Evolutionary conservation across 1,140 invertebrate species (phyloP).

Genomic region (Drosophila guanche): DNA sequence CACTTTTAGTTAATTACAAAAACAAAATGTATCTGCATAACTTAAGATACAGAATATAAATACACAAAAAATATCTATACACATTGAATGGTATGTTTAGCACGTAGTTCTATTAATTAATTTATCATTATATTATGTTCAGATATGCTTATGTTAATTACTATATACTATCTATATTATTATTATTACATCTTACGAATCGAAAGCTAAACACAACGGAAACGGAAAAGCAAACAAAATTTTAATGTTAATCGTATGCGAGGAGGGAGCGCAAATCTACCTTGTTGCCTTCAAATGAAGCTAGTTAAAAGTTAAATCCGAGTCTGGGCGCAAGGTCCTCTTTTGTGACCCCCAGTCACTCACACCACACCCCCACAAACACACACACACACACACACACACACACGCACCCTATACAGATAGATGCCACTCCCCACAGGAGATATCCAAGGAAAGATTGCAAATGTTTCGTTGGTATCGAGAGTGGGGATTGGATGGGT

Average conservation of each 20-base stretch:
- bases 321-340: slow-evolving; percentile 32
- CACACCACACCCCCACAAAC: slow-evolving; percentile 32
- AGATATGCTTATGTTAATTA: slow-evolving; percentile 42
- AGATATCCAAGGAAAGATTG: slow-evolving; percentile 49
- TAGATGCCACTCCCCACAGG: slow-evolving; percentile 7
- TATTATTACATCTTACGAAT: slow-evolving; percentile 17
- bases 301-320: slow-evolving; percentile 71
- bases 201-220: slow-evolving; percentile 24
- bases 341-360: slow-evolving; percentile 28
- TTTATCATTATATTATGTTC: slow-evolving; percentile 62
- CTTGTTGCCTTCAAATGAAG: slow-evolving; percentile 84
- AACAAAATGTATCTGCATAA: slow-evolving; percentile 25
- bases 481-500: slow-evolving; percentile 3
- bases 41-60: slow-evolving; percentile 40
- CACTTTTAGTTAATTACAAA: slow-evolving; percentile 67
- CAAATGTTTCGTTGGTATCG: slow-evolving; percentile 62
- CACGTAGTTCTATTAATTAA: slow-evolving; percentile 66
- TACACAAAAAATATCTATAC: slow-evolving; percentile 29
- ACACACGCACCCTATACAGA: neutral
- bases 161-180: slow-evolving; percentile 19
- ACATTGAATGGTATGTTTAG: slow-evolving; percentile 72
- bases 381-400: slow-evolving; percentile 9
- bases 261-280: slow-evolving; percentile 68
- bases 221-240: slow-evolving; percentile 26
- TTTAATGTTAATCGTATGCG: slow-evolving; percentile 65